Conservation (phyloP, 2,888 invertebrate genomes). For the Chelonus formosanus region DNA sequence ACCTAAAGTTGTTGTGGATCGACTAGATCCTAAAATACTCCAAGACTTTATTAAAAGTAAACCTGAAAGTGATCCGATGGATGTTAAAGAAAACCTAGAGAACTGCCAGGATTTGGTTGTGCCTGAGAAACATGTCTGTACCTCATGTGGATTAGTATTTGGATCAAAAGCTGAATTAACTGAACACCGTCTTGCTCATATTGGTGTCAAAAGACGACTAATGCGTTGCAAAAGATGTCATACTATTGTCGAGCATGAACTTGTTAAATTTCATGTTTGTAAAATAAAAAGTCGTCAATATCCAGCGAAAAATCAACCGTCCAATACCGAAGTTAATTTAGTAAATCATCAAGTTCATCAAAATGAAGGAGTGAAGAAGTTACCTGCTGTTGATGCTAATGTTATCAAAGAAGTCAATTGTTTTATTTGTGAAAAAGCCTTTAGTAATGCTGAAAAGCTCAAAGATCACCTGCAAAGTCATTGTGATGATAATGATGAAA, state of each 20-base stretch:
- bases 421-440: conserved; percentile 60
- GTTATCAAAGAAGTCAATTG: conserved; percentile 48
- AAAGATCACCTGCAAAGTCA: conserved; percentile 62
- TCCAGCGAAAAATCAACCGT: conserved; percentile 22
- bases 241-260: conserved; percentile 57
- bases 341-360: conserved; percentile 47
- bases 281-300: conserved; percentile 17
- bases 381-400: conserved; percentile 24
- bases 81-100: background rate
- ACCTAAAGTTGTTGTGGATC: conserved; percentile 52
- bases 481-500: conserved; percentile 50
- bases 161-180: background rate
- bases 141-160: background rate
- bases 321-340: conserved; percentile 47
- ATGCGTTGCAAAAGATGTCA: conserved; percentile 62
- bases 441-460: conserved; percentile 56
- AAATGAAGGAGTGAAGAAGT: conserved; percentile 43
- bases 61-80: background rate
- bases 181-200: background rate
- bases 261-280: conserved; percentile 58
- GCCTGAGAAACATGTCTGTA: background rate
- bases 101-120: background rate
- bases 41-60: background rate
- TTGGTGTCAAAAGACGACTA: conserved; percentile 47
- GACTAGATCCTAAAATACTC: conserved; percentile 41